These are phyloP conservation scores for Artibeus jamaicensis DNA, from an alignment of 2,797 vertebrate genomes.

Conservation along the genomic window DNA sequence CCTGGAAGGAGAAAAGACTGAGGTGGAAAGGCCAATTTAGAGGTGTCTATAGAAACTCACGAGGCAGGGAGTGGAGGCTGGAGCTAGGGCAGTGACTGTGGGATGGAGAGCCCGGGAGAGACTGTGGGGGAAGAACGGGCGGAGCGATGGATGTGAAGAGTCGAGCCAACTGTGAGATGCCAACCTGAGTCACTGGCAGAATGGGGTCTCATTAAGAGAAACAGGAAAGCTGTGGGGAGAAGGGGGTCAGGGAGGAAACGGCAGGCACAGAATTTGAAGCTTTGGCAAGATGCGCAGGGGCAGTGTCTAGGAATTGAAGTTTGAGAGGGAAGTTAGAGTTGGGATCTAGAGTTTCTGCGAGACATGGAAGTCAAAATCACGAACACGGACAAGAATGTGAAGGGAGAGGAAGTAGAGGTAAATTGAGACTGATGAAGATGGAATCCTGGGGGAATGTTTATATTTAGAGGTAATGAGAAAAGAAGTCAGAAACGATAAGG, in stretches of 20 bases:
- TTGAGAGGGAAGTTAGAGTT: background rate
- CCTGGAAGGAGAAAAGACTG: background rate
- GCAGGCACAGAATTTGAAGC: background rate
- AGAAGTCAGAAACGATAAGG: background rate
- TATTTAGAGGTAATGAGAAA: background rate
- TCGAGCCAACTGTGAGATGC: background rate
- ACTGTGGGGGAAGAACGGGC: background rate
- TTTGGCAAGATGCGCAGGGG: background rate
- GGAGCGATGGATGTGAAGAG: background rate
- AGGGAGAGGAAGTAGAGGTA: background rate
- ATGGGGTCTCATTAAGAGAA: background rate
- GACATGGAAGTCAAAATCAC: background rate
- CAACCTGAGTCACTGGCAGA: background rate
- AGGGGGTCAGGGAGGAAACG: background rate
- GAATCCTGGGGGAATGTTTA: background rate
- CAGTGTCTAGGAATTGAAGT: background rate
- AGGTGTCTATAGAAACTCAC: background rate
- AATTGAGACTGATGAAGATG: background rate
- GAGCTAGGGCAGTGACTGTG: background rate
- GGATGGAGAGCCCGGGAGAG: background rate
- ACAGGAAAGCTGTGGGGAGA: background rate
- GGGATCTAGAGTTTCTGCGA: background rate
- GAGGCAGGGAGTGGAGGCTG: background rate
- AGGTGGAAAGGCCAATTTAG: background rate
- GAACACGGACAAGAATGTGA: background rate